phyloP scores from a whole-genome alignment of 2,113 vertebrate genomes.

The Saguinus imperator region DNA sequence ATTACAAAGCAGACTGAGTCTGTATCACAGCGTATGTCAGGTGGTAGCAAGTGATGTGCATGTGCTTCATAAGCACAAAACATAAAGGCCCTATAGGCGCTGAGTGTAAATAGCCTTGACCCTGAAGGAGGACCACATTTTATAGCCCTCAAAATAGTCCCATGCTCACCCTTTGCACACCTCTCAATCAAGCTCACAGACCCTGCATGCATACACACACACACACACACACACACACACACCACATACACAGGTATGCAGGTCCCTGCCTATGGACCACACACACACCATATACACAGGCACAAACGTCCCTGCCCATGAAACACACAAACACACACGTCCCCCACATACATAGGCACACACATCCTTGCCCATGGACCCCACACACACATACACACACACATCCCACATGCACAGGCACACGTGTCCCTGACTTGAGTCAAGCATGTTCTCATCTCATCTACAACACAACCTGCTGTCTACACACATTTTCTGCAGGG shows the following conservation, averaged over 20 bases:
- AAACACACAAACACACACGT: too few relatives aligned
- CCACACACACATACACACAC: too few relatives aligned
- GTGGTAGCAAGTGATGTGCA: rapidly evolving
- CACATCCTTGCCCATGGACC: too few relatives aligned
- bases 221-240: rapidly evolving
- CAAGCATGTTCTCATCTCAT: background rate
- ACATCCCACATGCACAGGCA: too few relatives aligned
- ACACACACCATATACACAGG: too few relatives aligned
- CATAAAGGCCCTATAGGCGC: background rate
- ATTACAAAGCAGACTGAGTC: background rate
- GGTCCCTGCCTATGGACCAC: too few relatives aligned
- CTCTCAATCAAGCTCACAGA: background rate
- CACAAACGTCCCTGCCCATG: too few relatives aligned
- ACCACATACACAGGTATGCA: too few relatives aligned
- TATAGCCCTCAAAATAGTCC: background rate
- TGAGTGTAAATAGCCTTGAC: background rate
- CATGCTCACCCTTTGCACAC: background rate
- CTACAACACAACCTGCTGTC: background rate
- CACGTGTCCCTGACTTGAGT: background rate
- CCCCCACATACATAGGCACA: too few relatives aligned
- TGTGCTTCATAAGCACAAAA: background rate
- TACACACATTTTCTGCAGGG: too few relatives aligned
- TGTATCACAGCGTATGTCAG: rapidly evolving
- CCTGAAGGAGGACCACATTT: background rate
- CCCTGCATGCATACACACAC: background rate